A percentile compares a stretch with the other conserved stretches of the same genome.
Evolutionary conservation across 2,113 vertebrate genomes (phyloP).

Genomic region (Bothrops jararaca): DNA sequence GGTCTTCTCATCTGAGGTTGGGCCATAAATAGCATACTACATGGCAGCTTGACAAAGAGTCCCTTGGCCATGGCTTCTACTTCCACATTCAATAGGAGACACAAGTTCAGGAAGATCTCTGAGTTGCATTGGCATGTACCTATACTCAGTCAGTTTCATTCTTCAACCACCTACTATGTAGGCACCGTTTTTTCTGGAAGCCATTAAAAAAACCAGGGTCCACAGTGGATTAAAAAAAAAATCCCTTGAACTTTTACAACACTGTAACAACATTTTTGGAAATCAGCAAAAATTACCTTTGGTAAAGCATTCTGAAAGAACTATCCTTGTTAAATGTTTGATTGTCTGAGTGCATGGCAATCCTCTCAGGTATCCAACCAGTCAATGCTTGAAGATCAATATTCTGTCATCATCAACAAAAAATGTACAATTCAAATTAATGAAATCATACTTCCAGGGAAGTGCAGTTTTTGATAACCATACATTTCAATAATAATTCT

Average conservation of each 20-base stretch:
- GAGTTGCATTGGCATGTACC: neutral
- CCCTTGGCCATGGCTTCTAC: neutral
- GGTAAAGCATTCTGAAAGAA: constrained; percentile 96
- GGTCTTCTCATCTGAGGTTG: neutral
- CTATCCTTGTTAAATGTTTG: constrained; percentile 91
- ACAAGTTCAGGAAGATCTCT: neutral
- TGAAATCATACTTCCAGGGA: neutral
- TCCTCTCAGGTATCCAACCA: constrained; percentile 98
- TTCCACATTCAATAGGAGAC: neutral
- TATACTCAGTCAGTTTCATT: neutral
- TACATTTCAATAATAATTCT: neutral
- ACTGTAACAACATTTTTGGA: neutral
- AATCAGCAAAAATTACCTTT: constrained; percentile 75
- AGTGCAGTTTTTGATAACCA: neutral
- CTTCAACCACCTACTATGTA: neutral
- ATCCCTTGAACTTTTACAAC: neutral
- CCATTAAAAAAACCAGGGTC: neutral
- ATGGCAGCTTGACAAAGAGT: neutral
- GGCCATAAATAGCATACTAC: neutral
- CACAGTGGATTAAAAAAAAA: neutral
- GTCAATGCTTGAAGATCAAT: constrained; percentile 97
- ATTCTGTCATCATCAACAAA: constrained; percentile 73
- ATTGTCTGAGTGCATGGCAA: constrained; percentile 99
- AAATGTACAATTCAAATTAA: neutral
- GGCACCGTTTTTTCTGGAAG: neutral